Conservation (phyloP, 2,797 vertebrate genomes). For the Squalus acanthias region DNA sequence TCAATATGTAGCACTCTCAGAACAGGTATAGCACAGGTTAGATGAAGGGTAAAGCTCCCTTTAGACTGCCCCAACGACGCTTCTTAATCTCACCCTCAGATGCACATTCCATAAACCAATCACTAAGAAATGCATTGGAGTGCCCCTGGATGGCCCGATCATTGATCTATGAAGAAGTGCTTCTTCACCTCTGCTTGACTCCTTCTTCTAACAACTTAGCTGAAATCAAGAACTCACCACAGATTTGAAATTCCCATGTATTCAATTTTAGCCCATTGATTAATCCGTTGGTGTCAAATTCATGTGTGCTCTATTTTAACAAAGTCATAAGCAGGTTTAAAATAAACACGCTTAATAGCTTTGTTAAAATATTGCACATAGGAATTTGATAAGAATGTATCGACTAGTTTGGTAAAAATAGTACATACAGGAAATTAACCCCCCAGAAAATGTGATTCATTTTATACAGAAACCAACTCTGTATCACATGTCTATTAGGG, state of each 20-base stretch:
- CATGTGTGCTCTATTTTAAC: neutral
- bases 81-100: neutral
- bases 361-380: neutral
- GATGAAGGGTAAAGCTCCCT: neutral
- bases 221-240: neutral
- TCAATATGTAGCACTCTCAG: neutral
- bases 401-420: neutral
- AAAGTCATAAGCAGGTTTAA: neutral
- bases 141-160: no score
- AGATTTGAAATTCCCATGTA: neutral
- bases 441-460: neutral
- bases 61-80: neutral
- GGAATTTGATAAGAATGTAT: neutral
- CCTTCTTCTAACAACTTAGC: neutral
- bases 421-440: neutral
- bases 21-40: neutral
- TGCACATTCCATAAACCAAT: neutral
- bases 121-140: neutral
- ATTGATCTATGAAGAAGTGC: neutral
- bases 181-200: neutral
- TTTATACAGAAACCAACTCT: neutral
- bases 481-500: neutral
- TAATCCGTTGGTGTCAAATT: neutral
- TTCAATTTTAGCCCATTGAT: neutral
- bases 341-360: neutral